Evolutionary conservation across 2,797 vertebrate species (phyloP), one percentile per base, ranked within the genome.

Genomic region (Enteromius thamalakanensis): DNA sequence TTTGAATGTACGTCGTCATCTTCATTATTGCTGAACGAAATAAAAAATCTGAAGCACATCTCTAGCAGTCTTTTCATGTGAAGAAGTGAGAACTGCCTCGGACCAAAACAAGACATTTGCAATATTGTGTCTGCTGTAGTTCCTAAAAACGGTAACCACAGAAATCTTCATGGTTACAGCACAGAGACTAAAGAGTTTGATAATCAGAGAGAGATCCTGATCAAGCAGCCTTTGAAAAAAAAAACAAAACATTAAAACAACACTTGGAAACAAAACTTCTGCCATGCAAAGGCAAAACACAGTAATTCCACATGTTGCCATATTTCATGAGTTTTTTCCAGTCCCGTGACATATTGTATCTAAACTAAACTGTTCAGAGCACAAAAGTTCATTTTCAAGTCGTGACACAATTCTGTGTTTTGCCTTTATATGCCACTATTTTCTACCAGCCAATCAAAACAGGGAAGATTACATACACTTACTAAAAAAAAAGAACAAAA

Each of bases 371-470:
- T n/a, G 29, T n/a, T 74, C 10, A 53, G 47, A 72, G 26, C 26
- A 51, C 10, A 29, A 32, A 51, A 47, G 9, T 15, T 51, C 15
- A 12, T 6, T 51, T 51, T 1, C 23, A n/a, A 4, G 7, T 21
- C 32, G 40, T 58, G 32, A 11, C 11, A 32, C 12, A 47, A 71
- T 40, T 76, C n/a, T 47, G 14, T 6, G 0, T 32, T 64, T 64
- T 62, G 17, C 37, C 58, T 26, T 77, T 64, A 29, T 45, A 47
- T 32, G 58, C 1, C 29, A 55, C 45, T 37, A 67, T 82, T 67
- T 37, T 51, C 55, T 19, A 49, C 29, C 29, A 74, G 42, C 69
- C 55, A 81, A 26, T 74, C 45, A 40, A 42, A 81, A 51, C 21
- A 19, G 3, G n/a, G 23, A 64, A 74, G 29, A 37, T n/a, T 51